phyloP scores from a whole-genome alignment of 2,888 invertebrate species.

The Epinotia nisella region DNA sequence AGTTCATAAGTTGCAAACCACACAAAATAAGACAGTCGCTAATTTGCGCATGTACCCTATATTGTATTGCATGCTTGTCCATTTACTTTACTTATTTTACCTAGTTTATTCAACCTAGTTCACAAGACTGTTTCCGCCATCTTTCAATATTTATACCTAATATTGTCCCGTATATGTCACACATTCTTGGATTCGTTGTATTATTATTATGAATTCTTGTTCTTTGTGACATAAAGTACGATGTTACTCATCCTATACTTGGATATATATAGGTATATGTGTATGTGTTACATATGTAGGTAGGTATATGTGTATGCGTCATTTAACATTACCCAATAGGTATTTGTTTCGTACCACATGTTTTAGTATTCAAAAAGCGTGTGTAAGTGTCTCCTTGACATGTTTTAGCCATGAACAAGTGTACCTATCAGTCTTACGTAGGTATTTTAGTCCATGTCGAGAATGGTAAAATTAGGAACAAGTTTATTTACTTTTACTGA shows the following conservation, averaged over 20 bases:
- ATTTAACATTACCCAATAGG: conserved; percentile 61
- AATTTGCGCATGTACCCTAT: too few relatives aligned
- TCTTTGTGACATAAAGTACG: conserved; percentile 43
- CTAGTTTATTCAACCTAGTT: conserved; percentile 12
- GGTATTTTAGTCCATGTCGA: conserved; percentile 11
- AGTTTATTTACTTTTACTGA: too few relatives aligned
- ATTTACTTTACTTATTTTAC: background rate
- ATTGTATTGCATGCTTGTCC: too few relatives aligned
- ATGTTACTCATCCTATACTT: conserved; percentile 47
- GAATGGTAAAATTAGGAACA: background rate
- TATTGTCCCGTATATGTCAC: conserved; percentile 12
- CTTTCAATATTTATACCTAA: conserved; percentile 5
- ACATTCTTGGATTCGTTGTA: background rate
- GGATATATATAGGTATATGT: conserved; percentile 3
- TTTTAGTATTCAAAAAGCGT: conserved; percentile 67
- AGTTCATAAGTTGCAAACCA: too few relatives aligned
- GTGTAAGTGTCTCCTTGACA: conserved; percentile 69
- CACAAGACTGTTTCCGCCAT: background rate
- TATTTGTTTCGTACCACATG: conserved; percentile 57
- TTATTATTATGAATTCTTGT: conserved; percentile 5
- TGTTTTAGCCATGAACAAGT: conserved; percentile 54
- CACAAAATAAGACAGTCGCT: too few relatives aligned
- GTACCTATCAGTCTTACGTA: conserved; percentile 42
- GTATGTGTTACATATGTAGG: conserved; percentile 37
- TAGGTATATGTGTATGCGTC: conserved; percentile 55